Evolutionary conservation across 2,113 vertebrate species (phyloP).

Genomic region (Tonatia bakeri): DNA sequence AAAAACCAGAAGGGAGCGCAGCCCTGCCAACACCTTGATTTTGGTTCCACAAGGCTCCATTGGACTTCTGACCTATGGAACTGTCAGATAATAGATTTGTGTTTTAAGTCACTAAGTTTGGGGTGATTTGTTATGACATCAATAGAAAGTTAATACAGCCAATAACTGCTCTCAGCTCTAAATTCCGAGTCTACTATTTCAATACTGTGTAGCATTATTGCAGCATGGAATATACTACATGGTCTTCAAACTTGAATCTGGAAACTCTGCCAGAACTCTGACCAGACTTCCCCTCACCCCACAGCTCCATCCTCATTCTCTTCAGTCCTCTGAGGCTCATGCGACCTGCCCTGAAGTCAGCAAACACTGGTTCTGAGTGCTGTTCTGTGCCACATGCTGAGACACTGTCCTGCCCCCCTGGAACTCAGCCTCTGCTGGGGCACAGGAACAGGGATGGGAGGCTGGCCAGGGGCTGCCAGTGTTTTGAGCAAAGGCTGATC

Average conservation of each 20-base stretch:
- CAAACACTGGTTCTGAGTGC: background rate
- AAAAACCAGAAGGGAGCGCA: fast-evolving
- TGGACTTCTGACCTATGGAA: background rate
- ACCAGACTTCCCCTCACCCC: background rate
- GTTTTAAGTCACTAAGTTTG: background rate
- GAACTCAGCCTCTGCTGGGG: background rate
- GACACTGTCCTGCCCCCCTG: fast-evolving
- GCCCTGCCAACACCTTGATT: background rate
- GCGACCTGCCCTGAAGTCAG: background rate
- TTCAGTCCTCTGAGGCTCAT: background rate
- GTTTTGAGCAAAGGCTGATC: background rate
- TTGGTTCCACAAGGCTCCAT: background rate
- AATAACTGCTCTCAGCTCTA: background rate
- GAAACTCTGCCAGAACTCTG: background rate
- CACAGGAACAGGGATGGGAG: background rate
- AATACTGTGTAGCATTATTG: background rate
- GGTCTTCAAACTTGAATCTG: background rate
- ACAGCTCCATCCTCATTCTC: background rate
- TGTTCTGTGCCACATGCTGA: fast-evolving
- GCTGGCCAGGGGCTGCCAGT: background rate
- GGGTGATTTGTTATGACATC: background rate
- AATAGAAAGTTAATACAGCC: background rate
- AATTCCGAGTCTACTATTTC: background rate
- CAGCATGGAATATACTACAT: background rate
- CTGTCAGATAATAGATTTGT: background rate